Evolutionary conservation across 2,888 invertebrate genomes (phyloP).

Genomic region (Agriopis leucophaearia): DNA sequence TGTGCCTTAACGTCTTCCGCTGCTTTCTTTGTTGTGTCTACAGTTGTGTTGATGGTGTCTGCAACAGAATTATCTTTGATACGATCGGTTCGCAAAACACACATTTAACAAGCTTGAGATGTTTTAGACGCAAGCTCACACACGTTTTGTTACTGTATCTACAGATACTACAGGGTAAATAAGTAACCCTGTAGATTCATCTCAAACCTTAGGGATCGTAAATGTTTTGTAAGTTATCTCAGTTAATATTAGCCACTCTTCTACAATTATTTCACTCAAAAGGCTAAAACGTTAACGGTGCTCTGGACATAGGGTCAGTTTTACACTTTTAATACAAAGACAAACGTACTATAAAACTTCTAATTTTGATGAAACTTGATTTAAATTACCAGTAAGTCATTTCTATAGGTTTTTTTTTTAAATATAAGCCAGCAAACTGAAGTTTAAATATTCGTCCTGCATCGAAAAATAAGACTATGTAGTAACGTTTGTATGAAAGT

Average conservation of each 20-base stretch:
- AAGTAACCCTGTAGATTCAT: too few species aligned
- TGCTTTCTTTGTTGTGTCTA: conserved; percentile 78
- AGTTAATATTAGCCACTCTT: conserved; percentile 12
- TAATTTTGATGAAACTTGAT: too few species aligned
- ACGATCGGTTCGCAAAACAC: background rate
- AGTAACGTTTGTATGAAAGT: too few species aligned
- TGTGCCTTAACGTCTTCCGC: conserved; percentile 71
- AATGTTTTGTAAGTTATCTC: background rate
- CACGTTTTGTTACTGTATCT: conserved; percentile 12
- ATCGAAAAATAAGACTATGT: too few species aligned
- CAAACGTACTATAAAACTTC: too few species aligned
- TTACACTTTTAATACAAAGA: too few species aligned
- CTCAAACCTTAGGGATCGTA: too few species aligned
- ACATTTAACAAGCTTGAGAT: conserved; percentile 4
- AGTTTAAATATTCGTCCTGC: too few species aligned
- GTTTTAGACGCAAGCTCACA: conserved; percentile 20
- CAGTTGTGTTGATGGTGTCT: conserved; percentile 78
- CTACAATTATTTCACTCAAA: conserved; percentile 12
- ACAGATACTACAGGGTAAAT: background rate
- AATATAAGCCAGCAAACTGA: too few species aligned
- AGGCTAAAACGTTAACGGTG: background rate
- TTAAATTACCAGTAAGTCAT: too few species aligned
- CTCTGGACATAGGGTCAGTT: too few species aligned
- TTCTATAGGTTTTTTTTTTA: too few species aligned
- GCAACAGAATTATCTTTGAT: conserved; percentile 30